Evolutionary conservation across 2,113 vertebrate genomes (phyloP).

Genomic region (Corythaeola cristata): DNA sequence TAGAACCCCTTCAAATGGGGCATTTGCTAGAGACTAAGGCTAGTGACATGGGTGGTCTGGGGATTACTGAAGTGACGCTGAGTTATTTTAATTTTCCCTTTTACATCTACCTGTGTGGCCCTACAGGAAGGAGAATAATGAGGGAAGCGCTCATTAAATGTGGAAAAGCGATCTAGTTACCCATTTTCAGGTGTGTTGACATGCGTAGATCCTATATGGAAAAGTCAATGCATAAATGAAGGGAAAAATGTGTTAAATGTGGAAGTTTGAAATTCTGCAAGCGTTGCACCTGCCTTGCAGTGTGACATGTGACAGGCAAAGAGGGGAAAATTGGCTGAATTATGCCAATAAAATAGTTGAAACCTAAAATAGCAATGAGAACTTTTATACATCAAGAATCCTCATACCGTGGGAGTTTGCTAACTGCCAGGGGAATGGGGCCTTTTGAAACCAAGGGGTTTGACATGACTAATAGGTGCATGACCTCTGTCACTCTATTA

Average conservation of each 20-base stretch:
- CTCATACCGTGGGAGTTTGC: neutral
- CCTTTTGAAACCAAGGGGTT: neutral
- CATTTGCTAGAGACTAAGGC: neutral
- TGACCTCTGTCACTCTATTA: neutral
- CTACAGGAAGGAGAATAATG: conserved; percentile 50
- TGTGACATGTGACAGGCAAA: neutral
- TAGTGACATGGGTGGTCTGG: conserved; percentile 60
- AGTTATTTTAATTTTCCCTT: conserved; percentile 61
- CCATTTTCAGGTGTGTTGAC: conserved; percentile 45
- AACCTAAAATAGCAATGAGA: neutral
- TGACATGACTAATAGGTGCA: neutral
- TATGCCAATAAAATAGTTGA: neutral
- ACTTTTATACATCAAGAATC: neutral
- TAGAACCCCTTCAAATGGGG: conserved; percentile 21
- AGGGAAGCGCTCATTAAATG: conserved; percentile 61
- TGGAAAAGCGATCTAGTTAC: conserved; percentile 51
- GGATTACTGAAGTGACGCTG: conserved; percentile 34
- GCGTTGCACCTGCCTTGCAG: conserved; percentile 26
- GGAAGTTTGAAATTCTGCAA: conserved; percentile 12
- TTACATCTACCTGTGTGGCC: conserved; percentile 66
- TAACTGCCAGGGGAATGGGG: fast-evolving
- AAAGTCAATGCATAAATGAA: conserved; percentile 24
- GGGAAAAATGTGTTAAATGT: neutral
- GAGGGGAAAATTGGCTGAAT: neutral
- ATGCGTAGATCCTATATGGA: neutral